phyloP scores from a whole-genome alignment of 2,888 invertebrate genomes.

The Apamea anceps region DNA sequence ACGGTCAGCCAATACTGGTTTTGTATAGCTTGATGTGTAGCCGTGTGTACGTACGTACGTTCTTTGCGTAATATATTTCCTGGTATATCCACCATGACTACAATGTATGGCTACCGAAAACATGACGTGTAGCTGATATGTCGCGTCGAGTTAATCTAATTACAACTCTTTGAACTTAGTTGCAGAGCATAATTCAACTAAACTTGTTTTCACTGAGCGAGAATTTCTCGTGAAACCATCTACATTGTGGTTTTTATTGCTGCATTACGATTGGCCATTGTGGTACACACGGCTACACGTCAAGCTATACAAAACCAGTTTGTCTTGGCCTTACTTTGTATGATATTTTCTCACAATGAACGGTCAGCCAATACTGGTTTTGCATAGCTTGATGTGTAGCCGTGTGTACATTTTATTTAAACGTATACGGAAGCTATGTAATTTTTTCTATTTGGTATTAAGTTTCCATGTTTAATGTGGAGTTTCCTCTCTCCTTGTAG shows the following conservation, averaged over 20 bases:
- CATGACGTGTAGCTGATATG: not conserved
- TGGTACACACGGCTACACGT: too few species aligned
- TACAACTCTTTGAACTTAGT: constrained; percentile 6
- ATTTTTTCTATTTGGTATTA: not conserved
- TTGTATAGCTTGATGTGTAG: too few species aligned
- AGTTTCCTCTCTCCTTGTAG: not conserved
- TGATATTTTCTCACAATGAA: too few species aligned
- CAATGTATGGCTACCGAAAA: constrained; percentile 21
- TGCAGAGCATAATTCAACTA: not conserved
- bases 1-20: too few species aligned
- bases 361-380: too few species aligned
- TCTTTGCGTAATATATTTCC: not conserved
- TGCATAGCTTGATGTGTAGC: too few species aligned
- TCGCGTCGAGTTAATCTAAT: constrained; percentile 14
- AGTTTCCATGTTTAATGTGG: not conserved
- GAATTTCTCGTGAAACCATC: constrained; percentile 10
- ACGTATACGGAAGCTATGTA: not conserved
- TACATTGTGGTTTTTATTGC: not conserved
- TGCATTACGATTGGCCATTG: not conserved
- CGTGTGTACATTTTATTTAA: not conserved
- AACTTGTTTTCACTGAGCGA: constrained; percentile 1
- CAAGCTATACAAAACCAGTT: too few species aligned
- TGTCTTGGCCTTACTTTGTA: too few species aligned
- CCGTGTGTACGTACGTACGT: not conserved
- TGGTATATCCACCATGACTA: not conserved